Base-by-base conservation (phyloP, 2,797 vertebrate species). In the Tenualosa ilisha region DNA sequence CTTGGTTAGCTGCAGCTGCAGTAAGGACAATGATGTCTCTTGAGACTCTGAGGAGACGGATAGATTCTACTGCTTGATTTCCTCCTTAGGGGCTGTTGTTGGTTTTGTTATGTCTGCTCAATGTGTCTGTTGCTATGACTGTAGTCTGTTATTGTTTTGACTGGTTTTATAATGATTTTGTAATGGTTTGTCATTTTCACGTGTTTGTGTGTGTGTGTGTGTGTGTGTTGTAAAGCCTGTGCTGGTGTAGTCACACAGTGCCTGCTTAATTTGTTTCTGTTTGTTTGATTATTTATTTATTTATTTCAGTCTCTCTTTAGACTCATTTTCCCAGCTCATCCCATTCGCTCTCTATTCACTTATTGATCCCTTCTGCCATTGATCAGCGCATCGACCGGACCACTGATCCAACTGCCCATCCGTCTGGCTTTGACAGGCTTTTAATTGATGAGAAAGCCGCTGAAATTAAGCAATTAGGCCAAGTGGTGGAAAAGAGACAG, bases 401-500 rank as follows among this genome's bases (percentile, higher is more conserved):
- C 90, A 92, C 94, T 94, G 94, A 94, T 95, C 93, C 94, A 93
- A 94, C 94, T 92, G 92, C 83, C 93, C 93, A 95, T 95, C 94
- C 92, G 92, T 95, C 95, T 91, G 88, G 90, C 88, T 88, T 94
- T 93, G 95, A 95, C 94, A 95, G 93, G 93, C 92, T 95, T 95
- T 95, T 95, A 95, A 96, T 95, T 96, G 95, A 96, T 94, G 92
- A 90, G 94, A 92, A 92, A 94, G 92, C 91, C 89, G 94, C 94
- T 95, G 93, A 95, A 95, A 95, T 95, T 94, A 94, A 95, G 95
- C 94, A 95, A 95, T 96, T 95, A 96, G 94, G 89, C 92, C 93
- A 93, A 94, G 93, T 93, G 93, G 92, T 84, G 90, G 91, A 93
- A 94, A 93, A 93, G 89, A 94, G 92, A 93, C 93, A 93, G 93